These are phyloP conservation scores for Limosa lapponica DNA, from an alignment of 2,797 vertebrate genomes.

Conservation along the genomic window DNA sequence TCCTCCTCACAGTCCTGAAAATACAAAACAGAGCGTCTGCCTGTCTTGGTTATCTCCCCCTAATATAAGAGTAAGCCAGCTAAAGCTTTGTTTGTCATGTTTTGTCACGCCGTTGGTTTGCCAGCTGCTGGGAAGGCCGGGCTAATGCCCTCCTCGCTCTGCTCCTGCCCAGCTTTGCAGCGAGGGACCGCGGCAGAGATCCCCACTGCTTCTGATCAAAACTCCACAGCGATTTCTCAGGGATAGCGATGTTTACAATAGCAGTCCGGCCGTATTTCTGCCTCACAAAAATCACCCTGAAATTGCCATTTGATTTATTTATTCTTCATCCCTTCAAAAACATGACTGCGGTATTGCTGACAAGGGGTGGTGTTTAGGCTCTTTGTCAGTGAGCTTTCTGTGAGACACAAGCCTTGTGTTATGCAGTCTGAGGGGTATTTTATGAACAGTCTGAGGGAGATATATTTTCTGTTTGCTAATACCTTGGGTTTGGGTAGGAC, in stretches of 20 bases:
- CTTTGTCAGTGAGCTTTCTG: not conserved
- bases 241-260: not conserved
- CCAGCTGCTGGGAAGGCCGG: not conserved
- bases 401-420: not conserved
- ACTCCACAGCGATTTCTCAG: not conserved
- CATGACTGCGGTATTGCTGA: not conserved
- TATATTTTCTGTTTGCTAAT: not conserved
- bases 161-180: not conserved
- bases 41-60: not conserved
- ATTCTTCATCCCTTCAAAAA: not conserved
- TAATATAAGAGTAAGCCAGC: not conserved
- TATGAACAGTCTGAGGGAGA: not conserved
- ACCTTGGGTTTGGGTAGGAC: not conserved
- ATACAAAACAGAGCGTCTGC: not conserved
- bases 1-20: not conserved
- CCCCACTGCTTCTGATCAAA: not conserved
- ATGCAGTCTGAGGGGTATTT: not conserved
- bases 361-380: not conserved
- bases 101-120: not conserved
- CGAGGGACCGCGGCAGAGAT: not conserved
- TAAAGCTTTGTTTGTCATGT: not conserved
- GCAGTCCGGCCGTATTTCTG: not conserved
- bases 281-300: not conserved
- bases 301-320: conserved; percentile 10
- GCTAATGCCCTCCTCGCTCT: not conserved